A percentile compares a stretch with the other conserved stretches of the same genome.
These are phyloP conservation scores for Actenoides hombroni DNA, from an alignment of 2,113 vertebrate species.

Conservation along the genomic window DNA sequence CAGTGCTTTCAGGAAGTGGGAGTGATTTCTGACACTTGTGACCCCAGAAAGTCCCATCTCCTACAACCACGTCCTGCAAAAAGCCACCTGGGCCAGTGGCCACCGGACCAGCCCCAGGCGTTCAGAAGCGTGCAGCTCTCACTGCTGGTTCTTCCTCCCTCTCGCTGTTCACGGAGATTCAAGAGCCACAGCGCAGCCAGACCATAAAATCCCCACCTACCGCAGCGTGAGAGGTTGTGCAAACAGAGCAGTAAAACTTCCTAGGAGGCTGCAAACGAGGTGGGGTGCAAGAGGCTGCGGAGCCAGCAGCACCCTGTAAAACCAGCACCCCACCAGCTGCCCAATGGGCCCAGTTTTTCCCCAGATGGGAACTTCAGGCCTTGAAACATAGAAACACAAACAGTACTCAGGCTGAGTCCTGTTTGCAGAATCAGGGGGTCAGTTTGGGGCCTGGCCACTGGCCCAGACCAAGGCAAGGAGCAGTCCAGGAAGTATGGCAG, in stretches of 20 bases:
- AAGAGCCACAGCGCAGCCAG: rapidly evolving
- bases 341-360: rapidly evolving
- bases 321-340: rapidly evolving
- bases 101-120: rapidly evolving
- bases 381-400: neutral
- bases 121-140: neutral
- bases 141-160: neutral
- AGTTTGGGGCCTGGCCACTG: neutral
- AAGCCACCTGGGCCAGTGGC: neutral
- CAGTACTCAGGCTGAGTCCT: rapidly evolving
- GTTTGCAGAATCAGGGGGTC: neutral
- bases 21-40: rapidly evolving
- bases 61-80: neutral
- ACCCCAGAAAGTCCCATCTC: rapidly evolving
- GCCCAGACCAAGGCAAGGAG: no score
- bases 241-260: constrained; percentile 11
- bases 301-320: neutral
- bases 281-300: neutral
- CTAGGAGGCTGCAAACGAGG: neutral
- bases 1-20: rapidly evolving
- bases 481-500: neutral
- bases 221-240: neutral
- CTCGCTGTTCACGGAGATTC: rapidly evolving
- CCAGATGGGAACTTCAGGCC: neutral
- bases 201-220: neutral